These are phyloP conservation scores for Addax nasomaculatus DNA, from an alignment of 2,113 vertebrate genomes.

Conservation along the genomic window DNA sequence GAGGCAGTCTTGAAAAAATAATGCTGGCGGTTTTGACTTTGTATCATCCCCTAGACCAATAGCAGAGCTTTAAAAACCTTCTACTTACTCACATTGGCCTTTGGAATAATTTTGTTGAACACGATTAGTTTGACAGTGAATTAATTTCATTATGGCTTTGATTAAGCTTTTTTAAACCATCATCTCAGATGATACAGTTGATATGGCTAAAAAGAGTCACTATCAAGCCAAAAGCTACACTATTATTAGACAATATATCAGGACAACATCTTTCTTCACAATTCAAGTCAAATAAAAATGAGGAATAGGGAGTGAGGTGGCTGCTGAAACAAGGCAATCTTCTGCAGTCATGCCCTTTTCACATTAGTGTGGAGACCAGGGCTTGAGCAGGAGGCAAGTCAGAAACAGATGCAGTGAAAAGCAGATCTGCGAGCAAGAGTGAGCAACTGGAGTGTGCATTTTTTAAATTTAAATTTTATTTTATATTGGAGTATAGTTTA, in stretches of 20 bases:
- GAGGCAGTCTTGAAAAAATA: slow-evolving; percentile 16
- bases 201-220: slow-evolving; percentile 17
- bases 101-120: slow-evolving; percentile 4
- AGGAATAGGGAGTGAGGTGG: slow-evolving; percentile 31
- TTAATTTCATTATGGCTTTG: slow-evolving; percentile 8
- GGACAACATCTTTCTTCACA: slow-evolving; percentile 1
- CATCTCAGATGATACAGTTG: neutral
- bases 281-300: slow-evolving; percentile 43
- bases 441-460: neutral
- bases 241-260: neutral
- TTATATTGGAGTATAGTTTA: neutral
- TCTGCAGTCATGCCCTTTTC: neutral
- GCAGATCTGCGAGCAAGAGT: neutral
- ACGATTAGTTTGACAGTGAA: neutral
- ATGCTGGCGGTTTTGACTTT: neutral
- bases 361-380: neutral
- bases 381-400: neutral
- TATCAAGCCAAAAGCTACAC: neutral
- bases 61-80: neutral
- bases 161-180: slow-evolving; percentile 8
- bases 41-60: neutral
- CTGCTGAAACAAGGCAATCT: neutral
- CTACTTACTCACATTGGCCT: neutral
- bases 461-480: neutral
- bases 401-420: neutral